Percentiles rank a stretch among this genome's conserved stretches.
Conservation (phyloP, 2,888 invertebrate species). For the Phyto melanocephala region DNA sequence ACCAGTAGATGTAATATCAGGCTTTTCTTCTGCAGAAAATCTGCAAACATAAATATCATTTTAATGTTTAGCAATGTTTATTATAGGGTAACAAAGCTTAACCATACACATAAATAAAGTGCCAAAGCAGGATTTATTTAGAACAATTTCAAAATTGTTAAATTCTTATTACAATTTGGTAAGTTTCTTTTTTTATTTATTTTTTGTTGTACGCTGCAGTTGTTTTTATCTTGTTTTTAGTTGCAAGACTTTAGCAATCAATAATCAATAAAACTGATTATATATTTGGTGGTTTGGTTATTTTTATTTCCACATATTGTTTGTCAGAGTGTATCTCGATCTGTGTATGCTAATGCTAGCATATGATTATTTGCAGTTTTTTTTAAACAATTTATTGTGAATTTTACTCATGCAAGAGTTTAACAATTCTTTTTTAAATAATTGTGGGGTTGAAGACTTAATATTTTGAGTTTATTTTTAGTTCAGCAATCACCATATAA, state of each 20-base stretch:
- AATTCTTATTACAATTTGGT: not conserved
- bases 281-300: slow-evolving; percentile 7
- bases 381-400: no score
- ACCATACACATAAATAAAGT: no score
- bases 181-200: not conserved
- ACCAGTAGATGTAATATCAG: not conserved
- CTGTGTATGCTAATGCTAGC: no score
- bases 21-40: not conserved
- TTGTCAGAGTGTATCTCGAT: no score
- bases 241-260: slow-evolving; percentile 40
- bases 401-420: no score
- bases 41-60: slow-evolving; percentile 56
- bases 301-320: not conserved
- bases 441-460: no score
- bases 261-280: slow-evolving; percentile 58
- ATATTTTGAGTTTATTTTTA: no score
- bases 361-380: no score
- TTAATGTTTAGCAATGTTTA: slow-evolving; percentile 36
- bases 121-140: not conserved
- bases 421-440: no score
- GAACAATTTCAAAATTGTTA: not conserved
- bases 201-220: not conserved
- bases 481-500: no score
- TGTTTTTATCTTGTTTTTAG: not conserved
- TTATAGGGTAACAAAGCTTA: not conserved